Evolutionary conservation across 2,888 invertebrate species (phyloP), one percentile per base, ranked within the genome.

Genomic region (Crepidodera aurea): DNA sequence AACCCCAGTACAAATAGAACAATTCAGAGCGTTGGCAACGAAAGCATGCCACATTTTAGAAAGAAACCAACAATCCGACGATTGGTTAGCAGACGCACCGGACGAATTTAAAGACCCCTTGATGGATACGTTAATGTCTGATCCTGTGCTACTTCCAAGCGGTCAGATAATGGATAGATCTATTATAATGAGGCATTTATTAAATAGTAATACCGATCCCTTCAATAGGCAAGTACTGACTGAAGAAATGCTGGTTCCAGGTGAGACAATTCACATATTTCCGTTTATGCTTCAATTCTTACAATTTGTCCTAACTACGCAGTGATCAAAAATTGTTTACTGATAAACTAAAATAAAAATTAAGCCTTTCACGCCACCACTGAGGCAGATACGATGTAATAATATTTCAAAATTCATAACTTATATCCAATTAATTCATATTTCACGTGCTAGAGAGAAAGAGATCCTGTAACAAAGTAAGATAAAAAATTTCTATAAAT

Each of bases 81-180:
- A 96, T 71, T 97, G 97, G 82, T 93, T 90, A 78, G 94, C 94
- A 16, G 96, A 97, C 81, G 96, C 96, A 32, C 97, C 98, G 0
- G 97, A 97, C 73, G 97, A 97, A 82, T 98, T 96, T 81, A 90
- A 91, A 80, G 98, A 98, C 84, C 97, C 97, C 0, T 84, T 98
- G 29, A 98, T 98, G 98, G 96, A 96, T 79, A 97, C 97, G 0
- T 83, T 98, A 51, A 98, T 98, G 97, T 90, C 90, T 4, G 97
- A 98, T 82, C 98, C 98, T 7, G 98, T 98, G 7, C 83, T 90
- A 66, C 84, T 98, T 74, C 97, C 97, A 1, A 94, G 95, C 65
- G 95, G 96, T 64, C 82, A 78, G 73, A 87, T 96, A 18, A 97
- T 98, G 96, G 97, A 98, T 82, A 87, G 96, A 64, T 88, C 95